Base-by-base conservation (phyloP, 2,113 vertebrate species). In the Muscicapa adusta region DNA sequence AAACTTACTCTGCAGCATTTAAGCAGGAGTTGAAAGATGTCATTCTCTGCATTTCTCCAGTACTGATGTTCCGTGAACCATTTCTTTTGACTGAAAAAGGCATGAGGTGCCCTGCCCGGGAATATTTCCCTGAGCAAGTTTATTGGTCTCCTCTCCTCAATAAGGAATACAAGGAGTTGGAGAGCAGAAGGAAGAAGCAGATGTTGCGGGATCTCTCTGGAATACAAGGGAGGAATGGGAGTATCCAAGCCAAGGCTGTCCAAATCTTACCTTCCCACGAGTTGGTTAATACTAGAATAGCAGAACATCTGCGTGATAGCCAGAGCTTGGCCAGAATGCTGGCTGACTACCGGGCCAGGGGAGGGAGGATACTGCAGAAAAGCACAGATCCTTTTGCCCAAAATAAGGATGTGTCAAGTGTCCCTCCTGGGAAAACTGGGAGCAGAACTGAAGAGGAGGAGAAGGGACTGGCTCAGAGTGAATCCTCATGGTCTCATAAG, bases 21-120 rank as follows among this genome's bases (percentile, higher is more conserved):
- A 99, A 99, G 61, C 99, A 99, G 94, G 99, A 99, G 91, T 90
- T 99, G 36, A 99, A 99, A 96, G 99, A 99, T 72, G 98, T 99
- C 68, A 99, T 99, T 95, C 98, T 99, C 31, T 99, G 98, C 78
- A 99, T 99, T 89, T 99, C 99, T 6, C 99, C 99, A 40, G 98
- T 99, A 63, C 98, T 99, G 96, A 98, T 97, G 5, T 99, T 99
- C 81, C 98, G 97, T 40, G 99, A 99, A 73, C 99, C 99, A 1
- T 99, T 99, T 93, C 97, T 99, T 53, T 97, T 99, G 70, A 99
- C 97, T 3, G 97, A 98, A 10, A 97, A 97, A 19, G 99, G 99
- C 31, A 98, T 99, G 98, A 98, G 97, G 40, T 99, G 99, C 85
- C 99, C 99, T 63, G 99, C 98, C 78, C 98, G 99, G 63, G 99